Percentiles rank a stretch among this genome's conserved stretches.
phyloP scores from a whole-genome alignment of 2,888 invertebrate species.

The Rhimphoctona megacephalus region DNA sequence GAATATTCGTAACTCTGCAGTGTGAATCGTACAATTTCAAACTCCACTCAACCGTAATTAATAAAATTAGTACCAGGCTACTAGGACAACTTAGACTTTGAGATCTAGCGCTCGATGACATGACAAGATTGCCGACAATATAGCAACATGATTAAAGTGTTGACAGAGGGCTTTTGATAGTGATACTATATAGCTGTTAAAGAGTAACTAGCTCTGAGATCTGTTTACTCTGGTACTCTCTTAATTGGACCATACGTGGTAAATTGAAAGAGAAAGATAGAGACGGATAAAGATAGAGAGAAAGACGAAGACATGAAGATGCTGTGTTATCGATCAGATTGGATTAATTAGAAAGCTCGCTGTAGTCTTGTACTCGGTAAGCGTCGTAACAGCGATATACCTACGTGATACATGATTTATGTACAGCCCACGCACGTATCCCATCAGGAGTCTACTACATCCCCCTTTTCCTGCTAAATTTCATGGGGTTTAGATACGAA shows the following conservation, averaged over 20 bases:
- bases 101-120: background rate
- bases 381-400: conserved; percentile 45
- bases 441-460: background rate
- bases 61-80: background rate
- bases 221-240: conserved; percentile 55
- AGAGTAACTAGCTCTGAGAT: conserved; percentile 54
- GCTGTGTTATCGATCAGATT: conserved; percentile 60
- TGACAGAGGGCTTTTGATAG: conserved; percentile 29
- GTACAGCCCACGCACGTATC: conserved; percentile 2
- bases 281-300: conserved; percentile 15
- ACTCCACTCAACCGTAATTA: conserved; percentile 17
- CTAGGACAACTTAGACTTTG: background rate
- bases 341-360: conserved; percentile 66
- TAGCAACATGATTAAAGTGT: conserved; percentile 18
- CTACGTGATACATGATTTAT: conserved; percentile 35
- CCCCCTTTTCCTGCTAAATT: background rate
- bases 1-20: background rate
- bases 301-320: conserved; percentile 14
- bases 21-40: conserved; percentile 1
- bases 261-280: conserved; percentile 26
- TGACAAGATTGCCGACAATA: conserved; percentile 10
- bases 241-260: conserved; percentile 55
- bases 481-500: background rate
- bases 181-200: conserved; percentile 12
- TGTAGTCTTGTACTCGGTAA: conserved; percentile 43